A percentile compares a stretch with the other conserved stretches of the same genome.
phyloP scores from a whole-genome alignment of 2,797 vertebrate species.

The Mionectes olivaceus region DNA sequence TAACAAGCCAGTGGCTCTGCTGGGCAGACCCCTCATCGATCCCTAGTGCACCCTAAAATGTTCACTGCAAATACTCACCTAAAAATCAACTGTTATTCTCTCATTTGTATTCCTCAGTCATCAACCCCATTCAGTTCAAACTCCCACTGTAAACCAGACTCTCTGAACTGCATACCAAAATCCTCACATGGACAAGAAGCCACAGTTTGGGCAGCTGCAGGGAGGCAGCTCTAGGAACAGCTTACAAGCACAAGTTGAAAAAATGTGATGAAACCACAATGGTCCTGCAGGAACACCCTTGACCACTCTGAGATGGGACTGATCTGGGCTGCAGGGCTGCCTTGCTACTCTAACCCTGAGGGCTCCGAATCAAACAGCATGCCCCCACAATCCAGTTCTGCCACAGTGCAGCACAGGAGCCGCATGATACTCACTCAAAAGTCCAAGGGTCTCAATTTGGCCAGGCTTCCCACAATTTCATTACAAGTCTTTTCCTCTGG shows the following conservation, averaged over 20 bases:
- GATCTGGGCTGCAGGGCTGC: accelerated
- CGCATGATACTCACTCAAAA: background rate
- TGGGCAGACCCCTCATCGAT: background rate
- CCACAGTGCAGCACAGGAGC: background rate
- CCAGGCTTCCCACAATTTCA: background rate
- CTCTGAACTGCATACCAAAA: background rate
- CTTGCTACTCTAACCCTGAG: accelerated
- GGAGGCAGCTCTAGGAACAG: background rate
- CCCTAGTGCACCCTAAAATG: background rate
- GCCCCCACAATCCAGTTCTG: background rate
- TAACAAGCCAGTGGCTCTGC: background rate
- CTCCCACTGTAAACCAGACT: background rate
- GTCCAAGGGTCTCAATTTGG: background rate
- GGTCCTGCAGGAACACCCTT: accelerated
- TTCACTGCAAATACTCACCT: background rate
- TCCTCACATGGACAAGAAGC: background rate
- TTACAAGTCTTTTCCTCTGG: background rate
- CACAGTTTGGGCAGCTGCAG: background rate
- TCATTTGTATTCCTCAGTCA: background rate
- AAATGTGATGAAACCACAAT: accelerated
- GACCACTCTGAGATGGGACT: accelerated
- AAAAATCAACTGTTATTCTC: background rate
- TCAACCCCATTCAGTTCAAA: background rate
- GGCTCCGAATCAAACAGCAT: background rate
- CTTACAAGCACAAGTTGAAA: background rate